A percentile compares a stretch with the other conserved stretches of the same genome.
Conservation (phyloP, 2,113 vertebrate species). For the Proterorhinus semilunaris region DNA sequence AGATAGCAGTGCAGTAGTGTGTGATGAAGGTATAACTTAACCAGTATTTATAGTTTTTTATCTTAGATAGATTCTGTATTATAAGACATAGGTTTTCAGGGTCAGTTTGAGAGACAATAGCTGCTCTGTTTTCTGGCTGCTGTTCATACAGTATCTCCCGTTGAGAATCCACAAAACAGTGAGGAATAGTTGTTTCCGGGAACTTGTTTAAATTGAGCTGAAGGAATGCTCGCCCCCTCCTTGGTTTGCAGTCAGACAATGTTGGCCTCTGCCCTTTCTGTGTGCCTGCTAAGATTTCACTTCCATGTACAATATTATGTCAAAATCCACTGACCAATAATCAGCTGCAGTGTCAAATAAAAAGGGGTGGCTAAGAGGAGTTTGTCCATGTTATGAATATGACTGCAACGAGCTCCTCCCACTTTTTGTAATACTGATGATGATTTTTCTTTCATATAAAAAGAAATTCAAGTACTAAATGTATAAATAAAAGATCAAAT, state of each 20-base stretch:
- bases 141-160: conserved; percentile 39
- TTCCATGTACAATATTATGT: not conserved
- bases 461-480: not conserved
- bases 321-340: not conserved
- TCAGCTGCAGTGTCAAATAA: conserved; percentile 8
- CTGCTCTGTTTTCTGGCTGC: conserved; percentile 42
- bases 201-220: conserved; percentile 65
- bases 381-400: conserved; percentile 29
- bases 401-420: conserved; percentile 27
- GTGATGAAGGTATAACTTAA: too few species aligned
- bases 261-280: conserved; percentile 51
- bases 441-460: conserved; percentile 3
- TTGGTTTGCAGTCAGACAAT: conserved; percentile 31
- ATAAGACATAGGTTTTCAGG: not conserved
- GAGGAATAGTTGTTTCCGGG: conserved; percentile 64
- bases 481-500: too few species aligned
- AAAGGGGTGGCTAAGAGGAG: conserved; percentile 11
- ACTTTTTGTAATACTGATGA: conserved; percentile 10
- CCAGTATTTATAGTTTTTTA: not conserved
- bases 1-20: not conserved
- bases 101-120: conserved; percentile 39
- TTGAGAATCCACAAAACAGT: conserved; percentile 66
- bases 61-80: not conserved
- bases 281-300: conserved; percentile 25
- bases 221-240: conserved; percentile 59